These are phyloP conservation scores for Scopus umbretta DNA, from an alignment of 2,113 vertebrate genomes.

Conservation along the genomic window DNA sequence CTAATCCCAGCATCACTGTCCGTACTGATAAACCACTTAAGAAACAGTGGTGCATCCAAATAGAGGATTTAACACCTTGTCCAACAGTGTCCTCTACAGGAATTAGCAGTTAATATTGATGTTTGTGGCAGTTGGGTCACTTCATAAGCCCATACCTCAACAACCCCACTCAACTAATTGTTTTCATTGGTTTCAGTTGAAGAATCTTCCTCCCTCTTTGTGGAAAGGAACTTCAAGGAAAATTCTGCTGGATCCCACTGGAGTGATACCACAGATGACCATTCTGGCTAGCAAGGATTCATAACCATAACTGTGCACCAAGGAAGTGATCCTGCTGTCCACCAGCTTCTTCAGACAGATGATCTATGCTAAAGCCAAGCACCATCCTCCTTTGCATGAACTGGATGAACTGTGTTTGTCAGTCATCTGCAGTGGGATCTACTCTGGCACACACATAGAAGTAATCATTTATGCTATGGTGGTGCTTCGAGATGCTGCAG, in stretches of 20 bases:
- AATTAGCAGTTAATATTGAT: background rate
- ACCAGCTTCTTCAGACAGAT: background rate
- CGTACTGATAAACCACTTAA: background rate
- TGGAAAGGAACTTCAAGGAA: background rate
- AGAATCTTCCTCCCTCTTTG: background rate
- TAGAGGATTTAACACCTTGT: background rate
- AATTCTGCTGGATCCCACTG: background rate
- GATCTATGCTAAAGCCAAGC: background rate
- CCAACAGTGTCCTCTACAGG: background rate
- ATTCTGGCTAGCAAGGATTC: background rate
- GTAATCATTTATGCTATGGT: background rate
- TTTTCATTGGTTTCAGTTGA: background rate
- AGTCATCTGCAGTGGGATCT: background rate
- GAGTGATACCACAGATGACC: background rate
- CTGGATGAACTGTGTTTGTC: background rate
- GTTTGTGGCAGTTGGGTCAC: background rate
- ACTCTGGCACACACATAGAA: background rate
- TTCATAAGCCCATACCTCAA: background rate
- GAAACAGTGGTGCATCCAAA: background rate
- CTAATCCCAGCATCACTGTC: background rate
- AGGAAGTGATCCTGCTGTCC: background rate
- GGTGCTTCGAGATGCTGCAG: background rate
- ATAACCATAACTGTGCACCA: fast-evolving
- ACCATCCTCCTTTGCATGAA: background rate
- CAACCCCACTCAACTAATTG: background rate